Base-by-base conservation (phyloP, 2,888 invertebrate genomes). In the Leptinotarsa peninsularis region DNA sequence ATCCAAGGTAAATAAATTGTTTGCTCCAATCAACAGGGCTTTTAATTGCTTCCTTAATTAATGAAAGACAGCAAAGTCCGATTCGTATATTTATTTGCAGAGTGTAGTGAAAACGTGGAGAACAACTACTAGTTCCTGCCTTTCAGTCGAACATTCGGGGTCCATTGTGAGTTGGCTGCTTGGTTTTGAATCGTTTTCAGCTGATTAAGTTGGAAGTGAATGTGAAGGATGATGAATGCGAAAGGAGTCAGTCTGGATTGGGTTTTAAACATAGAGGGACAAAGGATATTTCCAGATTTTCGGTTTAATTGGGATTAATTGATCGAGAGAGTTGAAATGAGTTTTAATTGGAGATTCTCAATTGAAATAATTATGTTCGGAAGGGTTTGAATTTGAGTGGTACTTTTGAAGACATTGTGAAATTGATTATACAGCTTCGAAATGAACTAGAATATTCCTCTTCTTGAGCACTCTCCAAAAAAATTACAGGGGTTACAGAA, bases 21-120 rank as follows among this genome's bases (percentile, higher is more conserved):
- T 84, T 84, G 84, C 86, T 86, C 81, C 86, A 87, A 86, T 86
- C 85, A 86, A 84, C 85, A 82, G 81, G 81, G 82, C 82, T 86
- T 85, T 86, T 85, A 86, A 86, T 87, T 85, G 85, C 83, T 58
- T 76, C 82, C 83, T 84, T 83, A 85, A 86, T 87, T 86, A 86
- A 86, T 83, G 83, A 70, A 63, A 84, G 84, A 85, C 85, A 85
- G 84, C 84, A 83, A 79, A 81, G 81, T 83, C 83, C 83, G 80
- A 83, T 84, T 81, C 80, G 76, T 77, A 74, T 63, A 69, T 72
- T 67, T 58, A 67, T 27, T 58, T 66, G 43, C 43, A 33, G 70
- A 54, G 15, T 54, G 21, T 18, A 74, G 70, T 54, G 63, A 58
- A 50, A 68, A 69, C 63, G 63, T 33, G n/a, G 63, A 33, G 63